Percentiles rank a stretch among this genome's conserved stretches.
Conservation (phyloP, 64 coral and sea anemone genomes). For the Stichodactyla mertensii region DNA sequence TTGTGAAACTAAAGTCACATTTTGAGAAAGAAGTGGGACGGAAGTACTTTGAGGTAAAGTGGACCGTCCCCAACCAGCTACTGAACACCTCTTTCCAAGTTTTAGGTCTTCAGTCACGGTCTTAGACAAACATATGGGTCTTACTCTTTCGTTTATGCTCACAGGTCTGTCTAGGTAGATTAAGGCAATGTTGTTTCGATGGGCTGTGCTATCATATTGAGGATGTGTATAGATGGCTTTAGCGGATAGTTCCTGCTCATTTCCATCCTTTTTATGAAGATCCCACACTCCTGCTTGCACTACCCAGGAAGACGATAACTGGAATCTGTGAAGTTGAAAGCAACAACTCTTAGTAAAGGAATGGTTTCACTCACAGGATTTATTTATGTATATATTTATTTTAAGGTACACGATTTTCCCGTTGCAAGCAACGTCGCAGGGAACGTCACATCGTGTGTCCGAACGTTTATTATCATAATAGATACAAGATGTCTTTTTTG, state of each 20-base stretch:
- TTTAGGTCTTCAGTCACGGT: background rate
- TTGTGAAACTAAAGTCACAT: constrained; percentile 44
- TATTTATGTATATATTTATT: no score
- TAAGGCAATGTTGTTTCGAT: constrained; percentile 72
- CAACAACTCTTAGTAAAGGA: background rate
- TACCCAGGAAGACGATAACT: constrained; percentile 47
- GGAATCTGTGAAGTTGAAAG: constrained; percentile 40
- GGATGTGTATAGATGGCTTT: constrained; percentile 63
- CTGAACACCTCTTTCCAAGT: constrained; percentile 26
- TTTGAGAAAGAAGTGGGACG: constrained; percentile 27
- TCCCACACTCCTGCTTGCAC: constrained; percentile 63
- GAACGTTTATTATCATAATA: no score
- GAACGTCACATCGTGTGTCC: no score
- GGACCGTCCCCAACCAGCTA: constrained; percentile 47
- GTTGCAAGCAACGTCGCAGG: no score
- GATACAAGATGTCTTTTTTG: no score
- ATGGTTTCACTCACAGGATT: background rate
- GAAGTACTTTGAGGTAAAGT: constrained; percentile 14
- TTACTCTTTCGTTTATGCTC: constrained; percentile 36
- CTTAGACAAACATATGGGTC: constrained; percentile 37
- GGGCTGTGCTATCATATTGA: constrained; percentile 33
- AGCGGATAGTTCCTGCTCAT: constrained; percentile 39
- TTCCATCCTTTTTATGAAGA: constrained; percentile 30
- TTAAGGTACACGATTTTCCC: no score
- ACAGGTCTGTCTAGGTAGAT: constrained; percentile 46